phyloP scores from a whole-genome alignment of 2,113 vertebrate species.

The Ovibos moschatus region DNA sequence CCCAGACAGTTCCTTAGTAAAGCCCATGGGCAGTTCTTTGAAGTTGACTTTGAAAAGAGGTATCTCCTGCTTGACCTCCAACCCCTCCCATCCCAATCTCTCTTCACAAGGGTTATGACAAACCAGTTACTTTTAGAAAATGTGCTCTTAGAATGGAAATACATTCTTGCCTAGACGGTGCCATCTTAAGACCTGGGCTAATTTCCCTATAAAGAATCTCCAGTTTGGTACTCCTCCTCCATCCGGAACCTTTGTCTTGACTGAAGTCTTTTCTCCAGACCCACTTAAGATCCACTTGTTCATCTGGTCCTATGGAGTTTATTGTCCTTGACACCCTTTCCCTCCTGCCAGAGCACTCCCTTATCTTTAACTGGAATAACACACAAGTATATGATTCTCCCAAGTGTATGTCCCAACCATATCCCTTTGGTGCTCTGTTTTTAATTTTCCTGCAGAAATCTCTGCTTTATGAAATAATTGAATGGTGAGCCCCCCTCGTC shows the following conservation, averaged over 20 bases:
- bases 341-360: neutral
- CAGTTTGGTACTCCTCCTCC: neutral
- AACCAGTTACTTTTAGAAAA: neutral
- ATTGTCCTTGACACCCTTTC: neutral
- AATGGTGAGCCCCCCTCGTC: neutral
- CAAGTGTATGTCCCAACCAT: accelerated
- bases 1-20: neutral
- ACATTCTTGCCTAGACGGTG: neutral
- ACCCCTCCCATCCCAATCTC: neutral
- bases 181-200: neutral
- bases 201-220: neutral
- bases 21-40: neutral
- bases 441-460: neutral
- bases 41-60: neutral
- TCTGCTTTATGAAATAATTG: neutral
- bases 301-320: neutral
- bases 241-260: neutral
- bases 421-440: neutral
- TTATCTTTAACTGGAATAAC: neutral
- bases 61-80: neutral
- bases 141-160: neutral
- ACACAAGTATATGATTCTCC: neutral
- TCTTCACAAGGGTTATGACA: neutral
- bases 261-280: neutral
- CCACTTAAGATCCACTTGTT: too few species aligned